A percentile compares a stretch with the other conserved stretches of the same genome.
Conservation (phyloP, 2,888 invertebrate genomes). For the Aleiodes alternator region DNA sequence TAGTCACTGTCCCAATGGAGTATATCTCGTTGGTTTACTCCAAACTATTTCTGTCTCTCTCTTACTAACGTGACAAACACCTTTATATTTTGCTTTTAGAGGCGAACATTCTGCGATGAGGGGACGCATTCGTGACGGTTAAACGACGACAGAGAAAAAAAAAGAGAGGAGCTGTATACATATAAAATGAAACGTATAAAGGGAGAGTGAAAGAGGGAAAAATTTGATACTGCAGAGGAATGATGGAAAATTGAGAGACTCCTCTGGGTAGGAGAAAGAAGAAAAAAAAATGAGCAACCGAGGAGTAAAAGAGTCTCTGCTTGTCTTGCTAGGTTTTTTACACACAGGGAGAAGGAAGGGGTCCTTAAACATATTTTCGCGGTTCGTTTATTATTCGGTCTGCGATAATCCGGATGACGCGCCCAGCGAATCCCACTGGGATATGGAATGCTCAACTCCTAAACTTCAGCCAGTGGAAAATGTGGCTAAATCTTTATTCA, state of each 20-base stretch:
- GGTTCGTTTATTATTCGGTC: conserved; percentile 71
- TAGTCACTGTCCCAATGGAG: conserved; percentile 15
- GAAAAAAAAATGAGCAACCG: conserved; percentile 30
- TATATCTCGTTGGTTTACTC: conserved; percentile 32
- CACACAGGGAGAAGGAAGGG: neutral
- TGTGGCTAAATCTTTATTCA: conserved; percentile 26
- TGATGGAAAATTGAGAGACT: conserved; percentile 61
- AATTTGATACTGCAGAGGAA: conserved; percentile 16
- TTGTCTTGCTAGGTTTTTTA: conserved; percentile 44
- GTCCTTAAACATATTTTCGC: conserved; percentile 64
- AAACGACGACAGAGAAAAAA: conserved; percentile 12
- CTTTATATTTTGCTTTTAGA: conserved; percentile 11
- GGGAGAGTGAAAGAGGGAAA: conserved; percentile 46
- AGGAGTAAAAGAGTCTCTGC: conserved; percentile 7
- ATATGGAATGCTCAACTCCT: conserved; percentile 29
- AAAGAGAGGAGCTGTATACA: conserved; percentile 15
- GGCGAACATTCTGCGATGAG: neutral
- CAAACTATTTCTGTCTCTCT: conserved; percentile 10
- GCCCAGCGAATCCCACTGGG: conserved; percentile 38
- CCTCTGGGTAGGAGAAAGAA: conserved; percentile 3
- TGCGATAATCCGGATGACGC: conserved; percentile 51
- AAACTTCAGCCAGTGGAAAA: conserved; percentile 37
- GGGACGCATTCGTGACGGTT: conserved; percentile 1
- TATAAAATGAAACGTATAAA: conserved; percentile 30
- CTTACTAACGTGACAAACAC: conserved; percentile 20